Base-by-base conservation (phyloP, 2,113 vertebrate species). In the Silurus glanis region DNA sequence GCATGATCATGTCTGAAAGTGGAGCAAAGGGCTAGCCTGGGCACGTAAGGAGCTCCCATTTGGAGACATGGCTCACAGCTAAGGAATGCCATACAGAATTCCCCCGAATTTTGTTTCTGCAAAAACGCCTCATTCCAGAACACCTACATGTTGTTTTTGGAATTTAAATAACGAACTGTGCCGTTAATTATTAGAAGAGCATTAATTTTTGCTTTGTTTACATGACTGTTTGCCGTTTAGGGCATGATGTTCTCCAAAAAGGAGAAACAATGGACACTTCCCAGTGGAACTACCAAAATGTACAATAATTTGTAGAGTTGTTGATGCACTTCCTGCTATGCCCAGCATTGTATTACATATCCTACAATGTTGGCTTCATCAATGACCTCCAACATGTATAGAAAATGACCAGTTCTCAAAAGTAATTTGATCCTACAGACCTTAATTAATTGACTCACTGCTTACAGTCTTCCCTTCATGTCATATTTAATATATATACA, bases 31-130 rank as follows among this genome's bases (percentile, higher is more conserved):
- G 87, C 91, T 87, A 89, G 89, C 88, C 75, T 88, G 88, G 90
- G 90, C 80, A 90, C 89, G 90, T 88, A 64, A 87, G 92, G 91
- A 92, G 91, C 88, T 93, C 91, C 92, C 83, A 86, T 88, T 72
- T 83, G 86, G 90, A 89, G 88, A 85, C 80, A 4, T 66, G 53
- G 72, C 88, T 94, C 88, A 91, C 17, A 49, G 62, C 88, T 87
- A 80, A 92, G 90, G 93, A 95, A 95, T 95, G 91, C 88, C 59
- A 72, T 53, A 0, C 25, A 89, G 88, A 92, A 81, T 92, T 92
- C 89, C 91, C 90, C 56, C 51, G 61, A 84, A 84, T 80, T 23
- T 28, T 82, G 47, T 66, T 84, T 81, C 53, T 69, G 47, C 62
- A 37, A 64, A 37, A 78, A 74, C 13, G 79, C 66, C 56, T 80